Evolutionary conservation across 2,797 vertebrate species (phyloP), one percentile per base, ranked within the genome.

Genomic region (Brachyrhaphis roseni): DNA sequence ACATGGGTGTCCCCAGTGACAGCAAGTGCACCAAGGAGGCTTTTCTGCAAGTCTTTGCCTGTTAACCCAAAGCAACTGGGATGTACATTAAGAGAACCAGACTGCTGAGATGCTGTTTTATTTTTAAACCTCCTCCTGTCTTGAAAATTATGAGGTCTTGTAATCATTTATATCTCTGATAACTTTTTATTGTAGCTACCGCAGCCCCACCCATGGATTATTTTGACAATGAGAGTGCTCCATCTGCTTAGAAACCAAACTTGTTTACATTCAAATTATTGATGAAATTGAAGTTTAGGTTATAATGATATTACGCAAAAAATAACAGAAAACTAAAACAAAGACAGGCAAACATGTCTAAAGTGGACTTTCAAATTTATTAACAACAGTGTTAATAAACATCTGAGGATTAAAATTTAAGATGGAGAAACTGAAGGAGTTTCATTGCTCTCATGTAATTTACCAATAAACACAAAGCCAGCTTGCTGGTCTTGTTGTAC

Each of bases 1-100:
- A 93, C 89, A 84, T 72, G 36, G 78, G 11, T 0, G 82, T 94
- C 93, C 93, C 93, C 88, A 82, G 93, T 86, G 92, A 88, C 77
- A 80, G 55, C 23, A 43, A 86, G 89, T 86, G 94, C 82, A 91
- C 90, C 81, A 82, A 84, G 84, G 76, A 84, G 79, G 72, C 79
- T 59, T 84, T 1, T 20, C 74, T 92, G 84, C 91, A 93, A 88
- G 92, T 89, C 91, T 85, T 87, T 91, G 92, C 92, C 81, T 90
- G 91, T 89, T 84, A 36, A 90, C 78, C 82, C 87, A 87, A 82
- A 92, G 90, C 88, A 91, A 89, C 81, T 76, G 75, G 20, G 78
- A 46, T 84, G 70, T 79, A 66, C 84, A 62, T 80, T 90, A 93
- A 89, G 79, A 83, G 81, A 79, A 77, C 18, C 28, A 28, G 51